Evolutionary conservation across 2,797 vertebrate species (phyloP), one percentile per base, ranked within the genome.

Genomic region (Chromobotia macracanthus): DNA sequence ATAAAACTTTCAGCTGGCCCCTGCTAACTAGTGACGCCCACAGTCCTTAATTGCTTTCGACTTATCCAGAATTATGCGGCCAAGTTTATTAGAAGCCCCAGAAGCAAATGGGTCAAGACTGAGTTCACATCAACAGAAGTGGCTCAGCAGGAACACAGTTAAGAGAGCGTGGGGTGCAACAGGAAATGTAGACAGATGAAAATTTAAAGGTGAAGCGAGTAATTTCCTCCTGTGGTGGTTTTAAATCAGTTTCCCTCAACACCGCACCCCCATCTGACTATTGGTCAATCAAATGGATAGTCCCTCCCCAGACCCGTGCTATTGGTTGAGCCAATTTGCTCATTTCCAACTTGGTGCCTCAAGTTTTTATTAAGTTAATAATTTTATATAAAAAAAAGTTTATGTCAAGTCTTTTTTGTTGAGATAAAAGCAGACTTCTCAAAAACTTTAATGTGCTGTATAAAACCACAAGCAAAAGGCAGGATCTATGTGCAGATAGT

Each of bases 31-130:
- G 87, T 86, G 90, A 90, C 83, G 86, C 86, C 87, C 88, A 60
- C 71, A 86, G 88, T 76, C 48, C 84, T 89, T 91, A 92, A 93
- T 89, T 88, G 89, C 91, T 91, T 91, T 85, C 91, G 91, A 93
- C 92, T 91, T 67, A 7, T 38, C 35, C 10, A 82, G 87, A 91
- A 92, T 93, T 91, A 93, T 89, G 84, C 72, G 74, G 86, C 87
- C 89, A 86, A 87, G 88, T 92, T 92, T 89, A 91, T 93, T 90
- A 89, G 86, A 86, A 58, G 88, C 83, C 80, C 25, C 82, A n/a
- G 88, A 88, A 89, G 87, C 80, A 70, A 70, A 46, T 60, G 56
- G 66, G 76, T 78, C 25, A 83, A 73, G 77, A 83, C 58, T 25
- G 80, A 46, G 72, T 80, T 68, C 77, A 84, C 76, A 41, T 78